Conservation (phyloP, 2,113 vertebrate genomes). For the Pungitius pungitius region DNA sequence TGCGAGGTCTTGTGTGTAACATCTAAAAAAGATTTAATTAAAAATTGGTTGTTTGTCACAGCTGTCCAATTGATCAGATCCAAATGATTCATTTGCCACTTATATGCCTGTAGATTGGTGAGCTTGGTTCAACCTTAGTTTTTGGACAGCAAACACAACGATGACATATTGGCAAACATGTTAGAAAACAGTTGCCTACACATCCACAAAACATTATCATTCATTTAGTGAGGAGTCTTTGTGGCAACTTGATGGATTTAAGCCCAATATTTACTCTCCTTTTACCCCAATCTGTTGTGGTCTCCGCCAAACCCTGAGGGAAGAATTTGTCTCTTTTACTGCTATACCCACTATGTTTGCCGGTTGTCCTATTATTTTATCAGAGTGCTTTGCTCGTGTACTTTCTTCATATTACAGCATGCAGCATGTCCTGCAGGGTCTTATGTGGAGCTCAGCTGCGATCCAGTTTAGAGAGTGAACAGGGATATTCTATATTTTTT, state of each 20-base stretch:
- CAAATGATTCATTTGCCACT: not conserved
- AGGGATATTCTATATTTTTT: constrained; percentile 14
- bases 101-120: not conserved
- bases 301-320: not conserved
- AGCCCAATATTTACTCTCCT: not conserved
- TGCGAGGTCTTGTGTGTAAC: not conserved
- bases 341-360: not conserved
- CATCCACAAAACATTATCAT: not conserved
- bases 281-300: not conserved
- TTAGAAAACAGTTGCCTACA: not conserved
- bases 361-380: not conserved
- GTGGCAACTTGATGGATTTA: not conserved
- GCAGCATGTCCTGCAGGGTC: not conserved
- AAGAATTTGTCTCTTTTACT: not conserved
- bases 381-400: not conserved
- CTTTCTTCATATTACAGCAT: not conserved
- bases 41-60: not conserved
- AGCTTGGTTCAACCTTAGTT: not conserved
- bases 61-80: not conserved
- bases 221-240: not conserved
- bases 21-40: too few species aligned
- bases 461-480: constrained; percentile 31
- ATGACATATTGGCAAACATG: not conserved
- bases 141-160: not conserved
- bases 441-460: not conserved